Evolutionary conservation across 2,888 invertebrate species (phyloP).

Genomic region (Scaptomyza reducta): DNA sequence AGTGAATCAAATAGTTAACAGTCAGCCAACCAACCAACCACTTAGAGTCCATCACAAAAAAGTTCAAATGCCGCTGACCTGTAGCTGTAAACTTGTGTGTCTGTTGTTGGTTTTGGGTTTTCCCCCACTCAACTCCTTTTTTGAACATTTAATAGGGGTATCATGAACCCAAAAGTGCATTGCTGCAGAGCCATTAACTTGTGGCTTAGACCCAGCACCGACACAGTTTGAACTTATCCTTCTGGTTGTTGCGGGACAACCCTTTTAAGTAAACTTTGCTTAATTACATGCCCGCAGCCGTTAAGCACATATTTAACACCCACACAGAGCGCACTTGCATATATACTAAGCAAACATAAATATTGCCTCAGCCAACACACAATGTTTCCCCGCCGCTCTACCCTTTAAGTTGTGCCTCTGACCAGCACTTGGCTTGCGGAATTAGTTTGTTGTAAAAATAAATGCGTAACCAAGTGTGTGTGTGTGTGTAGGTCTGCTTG

Average conservation of each 20-base stretch:
- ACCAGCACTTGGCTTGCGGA: constrained; percentile 50
- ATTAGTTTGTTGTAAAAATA: constrained; percentile 53
- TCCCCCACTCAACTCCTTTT: neutral
- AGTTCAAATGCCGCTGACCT: constrained; percentile 60
- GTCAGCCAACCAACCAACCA: constrained; percentile 5
- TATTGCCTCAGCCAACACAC: constrained; percentile 40
- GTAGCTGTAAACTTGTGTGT: constrained; percentile 21
- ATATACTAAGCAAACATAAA: constrained; percentile 40
- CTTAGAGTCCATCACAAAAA: constrained; percentile 7
- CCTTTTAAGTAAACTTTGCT: constrained; percentile 73
- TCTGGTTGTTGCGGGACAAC: constrained; percentile 41
- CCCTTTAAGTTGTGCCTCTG: constrained; percentile 5
- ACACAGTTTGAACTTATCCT: neutral
- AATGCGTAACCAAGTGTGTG: constrained; percentile 27
- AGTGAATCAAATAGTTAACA: constrained; percentile 18
- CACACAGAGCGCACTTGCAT: constrained; percentile 19
- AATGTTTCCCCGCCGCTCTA: neutral
- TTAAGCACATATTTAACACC: constrained; percentile 69
- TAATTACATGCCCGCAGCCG: constrained; percentile 75
- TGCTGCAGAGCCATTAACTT: constrained; percentile 34
- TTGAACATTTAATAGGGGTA: constrained; percentile 5
- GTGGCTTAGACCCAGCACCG: constrained; percentile 12
- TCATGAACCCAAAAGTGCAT: constrained; percentile 45
- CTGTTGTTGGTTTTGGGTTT: constrained; percentile 4
- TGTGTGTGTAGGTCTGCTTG: neutral